Evolutionary conservation across 2,113 vertebrate genomes (phyloP).

Genomic region (Choloepus hoffmanni): DNA sequence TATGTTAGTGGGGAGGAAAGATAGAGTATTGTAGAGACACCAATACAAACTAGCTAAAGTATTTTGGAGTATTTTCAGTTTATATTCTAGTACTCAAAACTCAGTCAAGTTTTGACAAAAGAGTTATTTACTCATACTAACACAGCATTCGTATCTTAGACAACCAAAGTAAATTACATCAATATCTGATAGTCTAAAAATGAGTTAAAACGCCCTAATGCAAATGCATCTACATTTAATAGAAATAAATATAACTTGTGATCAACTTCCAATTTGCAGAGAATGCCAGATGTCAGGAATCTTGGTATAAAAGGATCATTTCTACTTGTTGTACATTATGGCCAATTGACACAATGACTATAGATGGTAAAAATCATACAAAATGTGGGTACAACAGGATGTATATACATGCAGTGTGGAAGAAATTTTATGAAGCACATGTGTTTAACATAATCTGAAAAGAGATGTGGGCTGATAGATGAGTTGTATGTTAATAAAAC

Average conservation of each 20-base stretch:
- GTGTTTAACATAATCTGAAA: background rate
- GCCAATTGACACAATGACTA: background rate
- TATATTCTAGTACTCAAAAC: slow-evolving; percentile 57
- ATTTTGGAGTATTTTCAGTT: slow-evolving; percentile 37
- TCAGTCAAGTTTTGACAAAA: slow-evolving; percentile 70
- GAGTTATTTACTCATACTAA: slow-evolving; percentile 4
- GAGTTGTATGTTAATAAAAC: background rate
- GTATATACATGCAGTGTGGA: background rate
- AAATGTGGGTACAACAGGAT: background rate
- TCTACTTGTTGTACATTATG: background rate
- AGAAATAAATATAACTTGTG: background rate
- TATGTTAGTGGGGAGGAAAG: background rate
- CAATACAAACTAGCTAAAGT: background rate
- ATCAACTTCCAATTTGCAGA: slow-evolving; percentile 34
- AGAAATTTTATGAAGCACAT: background rate
- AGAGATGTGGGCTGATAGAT: background rate
- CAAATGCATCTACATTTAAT: background rate
- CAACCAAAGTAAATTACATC: slow-evolving; percentile 46
- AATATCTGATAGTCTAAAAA: slow-evolving; percentile 36
- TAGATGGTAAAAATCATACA: background rate
- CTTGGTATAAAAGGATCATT: background rate
- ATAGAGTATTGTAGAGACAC: background rate
- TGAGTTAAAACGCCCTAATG: background rate
- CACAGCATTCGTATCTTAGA: background rate
- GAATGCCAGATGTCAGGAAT: background rate